Evolutionary conservation across 2,888 invertebrate species (phyloP).

Genomic region (Ormia ochracea): DNA sequence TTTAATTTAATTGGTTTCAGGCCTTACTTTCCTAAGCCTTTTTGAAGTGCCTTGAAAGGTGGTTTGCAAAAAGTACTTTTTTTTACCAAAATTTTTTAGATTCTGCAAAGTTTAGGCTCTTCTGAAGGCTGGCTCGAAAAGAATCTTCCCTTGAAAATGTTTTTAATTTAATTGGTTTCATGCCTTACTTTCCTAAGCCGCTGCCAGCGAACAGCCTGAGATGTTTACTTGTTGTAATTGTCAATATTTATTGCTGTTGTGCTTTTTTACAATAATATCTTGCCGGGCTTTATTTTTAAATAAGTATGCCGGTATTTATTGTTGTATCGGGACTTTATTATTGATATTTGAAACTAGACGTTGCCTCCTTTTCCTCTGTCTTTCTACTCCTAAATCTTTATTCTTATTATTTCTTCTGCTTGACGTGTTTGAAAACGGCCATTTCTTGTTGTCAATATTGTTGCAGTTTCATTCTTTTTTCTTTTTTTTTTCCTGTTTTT

Average conservation of each 20-base stretch:
- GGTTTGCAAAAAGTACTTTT: no score
- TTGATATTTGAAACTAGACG: slow-evolving; percentile 37
- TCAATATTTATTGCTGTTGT: slow-evolving; percentile 50
- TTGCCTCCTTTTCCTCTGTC: slow-evolving; percentile 3
- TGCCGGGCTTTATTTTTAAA: slow-evolving; percentile 5
- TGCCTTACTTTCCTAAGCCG: background rate
- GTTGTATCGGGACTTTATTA: slow-evolving; percentile 20
- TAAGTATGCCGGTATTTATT: slow-evolving; percentile 43
- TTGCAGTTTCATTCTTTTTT: no score
- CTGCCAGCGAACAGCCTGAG: background rate
- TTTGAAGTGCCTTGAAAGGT: no score
- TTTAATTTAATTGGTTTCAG: no score
- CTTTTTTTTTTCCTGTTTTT: background rate
- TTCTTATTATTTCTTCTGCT: background rate
- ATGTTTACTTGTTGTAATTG: slow-evolving; percentile 44
- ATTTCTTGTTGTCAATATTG: background rate
- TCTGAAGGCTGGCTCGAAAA: no score
- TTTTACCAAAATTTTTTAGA: no score
- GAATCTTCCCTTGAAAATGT: no score
- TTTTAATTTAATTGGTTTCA: background rate
- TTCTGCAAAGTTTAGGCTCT: no score
- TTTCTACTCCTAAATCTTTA: background rate
- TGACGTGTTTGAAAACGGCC: background rate
- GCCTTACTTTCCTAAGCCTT: no score
- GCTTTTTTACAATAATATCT: slow-evolving; percentile 9